A percentile compares a stretch with the other conserved stretches of the same genome.
phyloP scores from a whole-genome alignment of 2,113 vertebrate genomes.

The Anoura caudifer region DNA sequence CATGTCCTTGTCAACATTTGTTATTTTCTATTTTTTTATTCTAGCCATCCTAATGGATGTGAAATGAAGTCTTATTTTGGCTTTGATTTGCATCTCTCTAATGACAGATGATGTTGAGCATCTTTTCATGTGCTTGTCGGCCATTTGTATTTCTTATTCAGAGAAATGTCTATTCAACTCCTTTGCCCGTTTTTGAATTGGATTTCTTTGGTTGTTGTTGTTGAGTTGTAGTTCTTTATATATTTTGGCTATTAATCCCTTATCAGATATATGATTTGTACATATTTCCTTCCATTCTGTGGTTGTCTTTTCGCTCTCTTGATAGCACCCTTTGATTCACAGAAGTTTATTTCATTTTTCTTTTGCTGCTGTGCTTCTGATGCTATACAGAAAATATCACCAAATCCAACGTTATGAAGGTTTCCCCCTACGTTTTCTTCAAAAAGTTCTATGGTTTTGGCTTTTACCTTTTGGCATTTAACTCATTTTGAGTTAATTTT shows the following conservation, averaged over 20 bases:
- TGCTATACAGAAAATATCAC: not conserved
- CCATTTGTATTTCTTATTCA: not conserved
- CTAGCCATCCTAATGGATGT: not conserved
- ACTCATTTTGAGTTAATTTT: constrained; percentile 30
- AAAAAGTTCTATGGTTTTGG: not conserved
- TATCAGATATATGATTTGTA: not conserved
- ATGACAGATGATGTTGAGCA: not conserved
- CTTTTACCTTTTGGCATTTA: not conserved
- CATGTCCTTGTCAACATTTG: not conserved
- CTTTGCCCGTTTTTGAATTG: not conserved
- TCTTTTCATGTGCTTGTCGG: not conserved
- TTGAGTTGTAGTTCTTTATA: not conserved
- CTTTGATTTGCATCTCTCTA: constrained; percentile 12
- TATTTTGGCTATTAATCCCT: not conserved
- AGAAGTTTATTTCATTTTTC: not conserved
- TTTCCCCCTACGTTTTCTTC: not conserved
- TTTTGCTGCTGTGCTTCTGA: not conserved
- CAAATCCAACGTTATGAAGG: not conserved
- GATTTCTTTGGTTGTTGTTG: not conserved
- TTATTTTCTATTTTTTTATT: not conserved
- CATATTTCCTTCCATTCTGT: not conserved
- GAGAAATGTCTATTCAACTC: not conserved
- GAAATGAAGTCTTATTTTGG: not conserved
- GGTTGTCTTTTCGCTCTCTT: not conserved
- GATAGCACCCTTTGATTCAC: not conserved